Evolutionary conservation across 2,888 invertebrate species (phyloP), one percentile per base, ranked within the genome.

Genomic region (Drosophila mettleri): DNA sequence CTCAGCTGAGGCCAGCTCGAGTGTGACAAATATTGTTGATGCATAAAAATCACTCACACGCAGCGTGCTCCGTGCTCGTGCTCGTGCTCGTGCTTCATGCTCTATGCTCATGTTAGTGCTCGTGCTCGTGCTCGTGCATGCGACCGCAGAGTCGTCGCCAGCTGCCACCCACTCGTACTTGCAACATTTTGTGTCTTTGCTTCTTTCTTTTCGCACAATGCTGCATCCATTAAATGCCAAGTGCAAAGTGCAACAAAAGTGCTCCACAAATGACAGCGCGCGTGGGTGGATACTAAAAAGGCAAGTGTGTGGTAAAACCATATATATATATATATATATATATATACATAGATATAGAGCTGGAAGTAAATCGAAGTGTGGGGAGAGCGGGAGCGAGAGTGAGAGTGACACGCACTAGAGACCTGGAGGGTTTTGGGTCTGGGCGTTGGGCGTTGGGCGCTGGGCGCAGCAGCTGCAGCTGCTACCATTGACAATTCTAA

Each of bases 241-340:
- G 78, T 79, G 78, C 78, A 80, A 80, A 80, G 77, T 80, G 80
- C 73, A 78, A 78, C 69, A 78, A 78, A 78, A 78, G 78, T 80
- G 80, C 68, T 67, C 61, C 69, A 62, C 34, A 65, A 74, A 69
- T 66, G 72, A 52, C 74, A 62, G 49, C 39, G 34, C 53, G 53
- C 24, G 38, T 38, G 66, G 39, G 54, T 41, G 43, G 29, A 29
- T 45, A 48, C 46, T 59, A 46, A 61, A 52, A 63, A 51, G 45
- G 53, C 58, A 70, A 68, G 62, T 39, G 53, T 55, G 58, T 65
- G 48, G 57, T 62, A 64, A 59, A 66, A 39, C 60, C 31, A 49
- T 33, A 39, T 46, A 46, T 46, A 27, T 46, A 4, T 46, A 20
- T 18, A 31, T 27, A 31, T 29, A 12, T 29, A 7, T 46, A 6